Evolutionary conservation across 1,140 invertebrate genomes (phyloP).

Genomic region (Zaprionus taronus): DNA sequence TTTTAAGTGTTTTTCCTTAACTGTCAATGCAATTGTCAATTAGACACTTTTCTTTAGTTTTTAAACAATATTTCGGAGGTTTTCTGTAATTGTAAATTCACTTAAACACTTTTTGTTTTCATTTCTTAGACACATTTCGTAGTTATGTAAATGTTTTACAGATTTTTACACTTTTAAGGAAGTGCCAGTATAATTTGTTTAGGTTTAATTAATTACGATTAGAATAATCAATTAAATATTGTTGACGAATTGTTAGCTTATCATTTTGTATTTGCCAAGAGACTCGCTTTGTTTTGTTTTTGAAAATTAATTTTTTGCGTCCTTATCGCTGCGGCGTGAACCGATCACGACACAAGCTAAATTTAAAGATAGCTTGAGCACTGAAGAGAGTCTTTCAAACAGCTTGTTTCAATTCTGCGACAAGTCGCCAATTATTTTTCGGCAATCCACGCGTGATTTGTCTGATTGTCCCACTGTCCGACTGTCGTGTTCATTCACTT

Average conservation of each 20-base stretch:
- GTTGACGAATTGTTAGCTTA: background rate
- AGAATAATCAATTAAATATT: background rate
- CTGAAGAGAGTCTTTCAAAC: background rate
- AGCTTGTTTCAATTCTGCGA: background rate
- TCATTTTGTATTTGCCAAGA: background rate
- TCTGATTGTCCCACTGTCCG: background rate
- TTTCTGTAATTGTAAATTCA: background rate
- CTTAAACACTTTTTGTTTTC: too few relatives aligned
- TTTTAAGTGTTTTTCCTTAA: background rate
- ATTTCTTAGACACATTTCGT: too few relatives aligned
- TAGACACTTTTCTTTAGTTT: background rate
- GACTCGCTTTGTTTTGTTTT: background rate
- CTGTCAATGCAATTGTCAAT: too few relatives aligned
- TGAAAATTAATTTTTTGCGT: background rate
- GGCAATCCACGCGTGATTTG: background rate
- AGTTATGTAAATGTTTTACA: too few relatives aligned
- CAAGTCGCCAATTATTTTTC: constrained; percentile 13
- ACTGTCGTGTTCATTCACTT: constrained; percentile 33
- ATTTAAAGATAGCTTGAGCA: background rate
- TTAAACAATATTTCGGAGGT: background rate
- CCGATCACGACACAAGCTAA: constrained; percentile 7
- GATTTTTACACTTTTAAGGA: background rate
- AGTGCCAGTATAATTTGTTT: background rate
- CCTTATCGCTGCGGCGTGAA: constrained; percentile 30
- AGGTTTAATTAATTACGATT: background rate